Percentiles rank a stretch among this genome's conserved stretches.
Evolutionary conservation across 1,140 invertebrate species (phyloP).

Genomic region (Drosophila rufa): DNA sequence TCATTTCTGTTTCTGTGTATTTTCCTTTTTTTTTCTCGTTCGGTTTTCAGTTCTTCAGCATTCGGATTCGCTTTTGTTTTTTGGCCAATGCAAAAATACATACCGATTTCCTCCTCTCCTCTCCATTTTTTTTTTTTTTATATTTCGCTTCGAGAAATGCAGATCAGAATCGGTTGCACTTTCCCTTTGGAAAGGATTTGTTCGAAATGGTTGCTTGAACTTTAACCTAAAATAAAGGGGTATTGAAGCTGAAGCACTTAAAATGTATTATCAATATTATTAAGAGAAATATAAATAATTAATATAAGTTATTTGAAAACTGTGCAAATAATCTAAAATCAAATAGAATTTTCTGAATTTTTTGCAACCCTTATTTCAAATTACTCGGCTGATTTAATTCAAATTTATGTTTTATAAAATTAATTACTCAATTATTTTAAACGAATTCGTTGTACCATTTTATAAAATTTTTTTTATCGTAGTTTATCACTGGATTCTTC

Average conservation of each 20-base stretch:
- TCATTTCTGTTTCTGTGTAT: conserved; percentile 36
- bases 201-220: conserved; percentile 2
- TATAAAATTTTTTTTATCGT: too few species aligned
- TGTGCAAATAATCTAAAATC: too few species aligned
- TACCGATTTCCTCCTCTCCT: conserved; percentile 25
- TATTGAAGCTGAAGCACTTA: background rate
- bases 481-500: too few species aligned
- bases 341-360: too few species aligned
- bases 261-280: background rate
- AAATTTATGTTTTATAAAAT: too few species aligned
- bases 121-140: background rate
- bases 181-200: conserved; percentile 43
- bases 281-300: too few species aligned
- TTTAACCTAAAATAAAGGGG: background rate
- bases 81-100: conserved; percentile 47
- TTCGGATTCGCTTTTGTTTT: conserved; percentile 62
- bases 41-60: conserved; percentile 41
- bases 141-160: conserved; percentile 29
- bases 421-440: too few species aligned
- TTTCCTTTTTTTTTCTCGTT: conserved; percentile 23
- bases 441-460: too few species aligned
- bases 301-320: too few species aligned
- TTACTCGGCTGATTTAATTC: too few species aligned
- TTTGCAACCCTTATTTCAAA: too few species aligned
- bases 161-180: conserved; percentile 50